Evolutionary conservation across 2,888 invertebrate genomes (phyloP), one percentile per base, ranked within the genome.

Genomic region (Deilephila elpenor): DNA sequence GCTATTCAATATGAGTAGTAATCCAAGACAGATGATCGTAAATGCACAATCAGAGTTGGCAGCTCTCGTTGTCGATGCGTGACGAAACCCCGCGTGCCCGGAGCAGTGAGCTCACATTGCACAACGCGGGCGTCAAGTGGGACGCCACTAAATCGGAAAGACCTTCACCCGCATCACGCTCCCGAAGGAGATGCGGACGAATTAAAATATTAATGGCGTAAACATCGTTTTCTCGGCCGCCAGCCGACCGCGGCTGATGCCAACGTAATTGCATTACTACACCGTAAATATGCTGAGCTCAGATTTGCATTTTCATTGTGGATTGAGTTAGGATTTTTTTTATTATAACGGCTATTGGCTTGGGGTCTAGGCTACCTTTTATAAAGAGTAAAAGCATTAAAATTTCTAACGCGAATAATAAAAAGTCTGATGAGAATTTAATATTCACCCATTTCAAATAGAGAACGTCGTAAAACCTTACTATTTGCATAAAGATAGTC

Each of bases 161-260:
- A 93, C 94, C 94, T 94, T 94, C 93, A 93, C 94, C 94, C 85
- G 90, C 83, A 90, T 91, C 83, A 77, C 82, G 77, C 78, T 84
- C 84, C 91, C 89, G 87, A 85, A 89, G 88, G 89, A 89, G 60
- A 73, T 70, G 71, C 73, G 56, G 60, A 67, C 71, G 53, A 71
- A 74, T 74, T 75, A 72, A 67, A 62, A 72, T 60, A 67, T 70
- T 61, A 62, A 59, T 62, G 51, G 29, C 56, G 71, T 74, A 73
- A 74, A 74, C 70, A 73, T 64, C 70, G 61, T 62, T 70, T 7
- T 34, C 32, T 60, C 71, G 11, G 20, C 29, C 70, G 5, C 51
- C 67, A 44, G 44, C n/a, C 14, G 19, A 34, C 5, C 62, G 60
- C 60, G 34, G 14, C 64, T 8, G 60, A 29, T n/a, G 62, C 62